These are phyloP conservation scores for Coregonus suidteri DNA, from an alignment of 2,797 vertebrate genomes.

Conservation along the genomic window DNA sequence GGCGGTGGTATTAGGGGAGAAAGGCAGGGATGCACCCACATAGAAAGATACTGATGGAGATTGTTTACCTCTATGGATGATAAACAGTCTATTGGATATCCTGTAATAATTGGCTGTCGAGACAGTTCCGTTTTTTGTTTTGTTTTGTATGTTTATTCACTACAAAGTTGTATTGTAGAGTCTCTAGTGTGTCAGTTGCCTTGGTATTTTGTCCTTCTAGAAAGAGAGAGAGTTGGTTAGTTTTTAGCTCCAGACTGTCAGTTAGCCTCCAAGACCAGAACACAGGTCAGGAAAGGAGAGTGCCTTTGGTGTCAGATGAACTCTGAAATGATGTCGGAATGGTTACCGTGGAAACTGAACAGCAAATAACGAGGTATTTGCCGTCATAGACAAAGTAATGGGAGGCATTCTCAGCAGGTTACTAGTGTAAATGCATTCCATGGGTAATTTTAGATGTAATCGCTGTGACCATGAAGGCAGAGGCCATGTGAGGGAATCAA, in stretches of 20 bases:
- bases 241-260: background rate
- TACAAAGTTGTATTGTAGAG: no score
- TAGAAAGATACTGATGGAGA: no score
- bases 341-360: constrained; percentile 42
- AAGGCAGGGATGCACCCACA: no score
- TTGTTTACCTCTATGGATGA: no score
- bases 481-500: constrained; percentile 50
- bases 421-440: constrained; percentile 56
- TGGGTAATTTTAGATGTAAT: constrained; percentile 49
- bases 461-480: constrained; percentile 25
- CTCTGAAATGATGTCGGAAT: background rate
- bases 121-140: no score
- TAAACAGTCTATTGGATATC: no score
- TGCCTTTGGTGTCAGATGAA: constrained; percentile 19
- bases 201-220: background rate
- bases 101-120: no score
- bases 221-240: background rate
- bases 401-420: constrained; percentile 50
- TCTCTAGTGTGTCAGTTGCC: no score
- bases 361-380: constrained; percentile 22
- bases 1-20: background rate
- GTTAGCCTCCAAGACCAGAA: background rate
- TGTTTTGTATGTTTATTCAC: no score
- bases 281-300: background rate
- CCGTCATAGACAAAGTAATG: constrained; percentile 38